Conservation (phyloP, 2,888 invertebrate species). For the Drosophila subsilvestris region DNA sequence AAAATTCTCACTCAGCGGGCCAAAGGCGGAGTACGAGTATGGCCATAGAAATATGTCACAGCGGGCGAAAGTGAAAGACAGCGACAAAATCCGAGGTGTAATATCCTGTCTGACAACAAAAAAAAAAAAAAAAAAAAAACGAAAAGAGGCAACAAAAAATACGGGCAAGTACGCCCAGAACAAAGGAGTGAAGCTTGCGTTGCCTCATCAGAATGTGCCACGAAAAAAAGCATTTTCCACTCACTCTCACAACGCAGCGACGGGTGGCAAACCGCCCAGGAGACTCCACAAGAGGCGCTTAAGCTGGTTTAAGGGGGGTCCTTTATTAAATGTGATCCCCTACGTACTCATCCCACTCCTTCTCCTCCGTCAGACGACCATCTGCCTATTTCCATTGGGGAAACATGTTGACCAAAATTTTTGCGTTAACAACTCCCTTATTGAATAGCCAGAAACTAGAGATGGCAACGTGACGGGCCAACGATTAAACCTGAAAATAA, state of each 20-base stretch:
- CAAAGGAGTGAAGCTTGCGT: conserved; percentile 12
- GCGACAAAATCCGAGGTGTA: conserved; percentile 75
- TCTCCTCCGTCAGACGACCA: not conserved
- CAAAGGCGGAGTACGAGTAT: conserved; percentile 6
- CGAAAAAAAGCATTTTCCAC: conserved; percentile 17
- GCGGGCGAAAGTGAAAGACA: conserved; percentile 78
- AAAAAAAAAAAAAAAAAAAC: conserved; percentile 35
- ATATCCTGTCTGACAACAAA: conserved; percentile 69
- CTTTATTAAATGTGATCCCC: conserved; percentile 56
- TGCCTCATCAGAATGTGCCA: conserved; percentile 20
- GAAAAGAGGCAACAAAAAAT: conserved; percentile 7
- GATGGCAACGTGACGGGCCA: not conserved
- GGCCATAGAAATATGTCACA: conserved; percentile 76
- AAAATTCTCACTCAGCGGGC: conserved; percentile 38
- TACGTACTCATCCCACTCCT: not conserved
- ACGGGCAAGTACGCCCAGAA: conserved; percentile 21
- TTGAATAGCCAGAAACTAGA: not conserved
- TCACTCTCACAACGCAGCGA: conserved; percentile 30
- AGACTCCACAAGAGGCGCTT: conserved; percentile 34
- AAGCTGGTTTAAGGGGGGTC: conserved; percentile 41
- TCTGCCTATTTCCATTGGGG: not conserved
- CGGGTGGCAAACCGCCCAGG: conserved; percentile 30
- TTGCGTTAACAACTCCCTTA: not conserved
- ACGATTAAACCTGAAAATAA: not conserved
- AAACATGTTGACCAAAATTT: not conserved